Evolutionary conservation across 2,797 vertebrate genomes (phyloP), one percentile per base, ranked within the genome.

Genomic region (Orestias chungarensis): DNA sequence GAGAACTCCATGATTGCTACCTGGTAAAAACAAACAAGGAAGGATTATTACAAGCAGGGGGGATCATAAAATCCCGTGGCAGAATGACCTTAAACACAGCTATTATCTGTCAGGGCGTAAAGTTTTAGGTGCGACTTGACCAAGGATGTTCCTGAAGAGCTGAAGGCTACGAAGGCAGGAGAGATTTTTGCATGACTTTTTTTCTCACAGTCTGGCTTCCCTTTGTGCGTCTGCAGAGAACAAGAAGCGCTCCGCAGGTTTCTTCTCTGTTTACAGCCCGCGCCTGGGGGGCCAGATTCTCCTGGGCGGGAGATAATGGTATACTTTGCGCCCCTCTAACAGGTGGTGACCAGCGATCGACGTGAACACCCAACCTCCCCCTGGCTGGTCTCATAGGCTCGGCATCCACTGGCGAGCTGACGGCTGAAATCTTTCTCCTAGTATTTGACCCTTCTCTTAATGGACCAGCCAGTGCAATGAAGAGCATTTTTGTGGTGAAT

Each of bases 261-360:
- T 68, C 82, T 76, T 42, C 82, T 79, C 67, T 82, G 91, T 94
- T 95, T 94, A 95, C 81, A 78, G 86, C 90, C 73, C 57, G 80
- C 76, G 87, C 94, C 94, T 88, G 89, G 82, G 83, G 95, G 93
- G 83, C 91, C 88, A 92, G 92, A 93, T 94, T 95, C 93, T 93
- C 93, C 82, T 81, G 81, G 66, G 80, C 68, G 73, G 79, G 74
- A 93, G 93, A 93, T 94, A 95, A 95, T 95, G 93, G 93, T 75
- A 95, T 83, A 90, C 88, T 92, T 92, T 71, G 78, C 80, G 70
- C 49, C 47, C 75, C 82, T 76, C 83, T 85, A 95, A 93, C 95
- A 95, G 94, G 93, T 95, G 94, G 91, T 82, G 88, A 91, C 90
- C 89, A 89, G 86, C 77, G n/a, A 76, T 74, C 50, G 70, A 67